Conservation (phyloP, 1,140 invertebrate genomes). For the Aphaenogaster rudis region DNA sequence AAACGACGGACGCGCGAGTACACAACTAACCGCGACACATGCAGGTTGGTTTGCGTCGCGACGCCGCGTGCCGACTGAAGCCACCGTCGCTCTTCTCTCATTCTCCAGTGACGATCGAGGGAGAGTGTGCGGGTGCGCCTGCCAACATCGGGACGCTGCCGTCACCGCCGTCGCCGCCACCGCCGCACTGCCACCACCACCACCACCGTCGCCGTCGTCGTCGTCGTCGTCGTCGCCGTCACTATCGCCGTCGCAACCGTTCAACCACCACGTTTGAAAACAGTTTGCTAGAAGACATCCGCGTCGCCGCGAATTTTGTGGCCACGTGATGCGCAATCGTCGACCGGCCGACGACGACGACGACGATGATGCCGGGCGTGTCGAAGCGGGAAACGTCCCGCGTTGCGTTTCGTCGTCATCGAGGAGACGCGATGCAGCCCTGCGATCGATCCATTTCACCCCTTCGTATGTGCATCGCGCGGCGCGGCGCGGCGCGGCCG, state of each 20-base stretch:
- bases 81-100: slow-evolving; percentile 49
- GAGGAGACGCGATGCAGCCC: slow-evolving; percentile 30
- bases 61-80: slow-evolving; percentile 83
- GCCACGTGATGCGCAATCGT: slow-evolving; percentile 81
- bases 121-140: slow-evolving; percentile 71
- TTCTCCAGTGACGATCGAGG: slow-evolving; percentile 45
- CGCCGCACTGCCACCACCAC: slow-evolving; percentile 24
- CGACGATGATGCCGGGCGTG: slow-evolving; percentile 34
- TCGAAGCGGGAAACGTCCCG: slow-evolving; percentile 51
- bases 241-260: slow-evolving; percentile 1
- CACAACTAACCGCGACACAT: background rate
- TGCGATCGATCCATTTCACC: slow-evolving; percentile 46
- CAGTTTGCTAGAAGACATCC: slow-evolving; percentile 16
- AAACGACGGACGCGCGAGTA: background rate
- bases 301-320: slow-evolving; percentile 62
- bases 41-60: slow-evolving; percentile 72
- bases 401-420: background rate
- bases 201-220: background rate
- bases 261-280: background rate
- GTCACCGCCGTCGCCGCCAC: background rate
- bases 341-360: slow-evolving; percentile 6
- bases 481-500: no score
- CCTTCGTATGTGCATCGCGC: slow-evolving; percentile 2
- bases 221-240: background rate
- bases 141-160: slow-evolving; percentile 36